Evolutionary conservation across 2,113 vertebrate genomes (phyloP).

Genomic region (Loxodonta africana): DNA sequence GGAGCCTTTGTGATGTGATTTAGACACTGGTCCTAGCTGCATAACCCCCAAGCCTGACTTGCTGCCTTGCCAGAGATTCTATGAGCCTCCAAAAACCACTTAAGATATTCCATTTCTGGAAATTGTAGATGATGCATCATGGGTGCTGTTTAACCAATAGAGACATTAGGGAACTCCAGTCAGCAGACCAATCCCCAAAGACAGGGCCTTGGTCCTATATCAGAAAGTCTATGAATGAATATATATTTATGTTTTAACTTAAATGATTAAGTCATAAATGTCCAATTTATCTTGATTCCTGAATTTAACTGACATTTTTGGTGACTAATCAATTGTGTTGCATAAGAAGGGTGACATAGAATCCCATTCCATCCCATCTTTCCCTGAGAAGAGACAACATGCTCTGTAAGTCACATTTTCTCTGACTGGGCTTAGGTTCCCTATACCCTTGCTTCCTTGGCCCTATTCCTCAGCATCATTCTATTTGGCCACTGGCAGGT

Average conservation of each 20-base stretch:
- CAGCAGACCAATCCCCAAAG: neutral
- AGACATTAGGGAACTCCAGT: neutral
- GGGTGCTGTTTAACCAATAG: neutral
- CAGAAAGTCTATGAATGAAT: neutral
- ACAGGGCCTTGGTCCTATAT: neutral
- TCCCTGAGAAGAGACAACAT: neutral
- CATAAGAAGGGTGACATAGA: too few relatives aligned
- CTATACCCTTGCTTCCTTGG: neutral
- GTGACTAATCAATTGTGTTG: neutral
- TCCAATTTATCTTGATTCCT: neutral
- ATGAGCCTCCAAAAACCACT: neutral
- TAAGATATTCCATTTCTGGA: neutral
- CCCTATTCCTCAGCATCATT: neutral
- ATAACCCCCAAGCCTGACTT: neutral
- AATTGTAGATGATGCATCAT: neutral
- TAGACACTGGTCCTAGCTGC: neutral
- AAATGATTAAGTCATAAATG: neutral
- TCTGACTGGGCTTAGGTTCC: neutral
- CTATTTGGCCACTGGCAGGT: neutral
- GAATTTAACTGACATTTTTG: neutral
- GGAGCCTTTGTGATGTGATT: neutral
- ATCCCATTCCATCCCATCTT: too few relatives aligned
- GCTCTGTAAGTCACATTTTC: neutral
- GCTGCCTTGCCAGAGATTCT: neutral
- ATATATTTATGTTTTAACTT: neutral